Evolutionary conservation across 2,888 invertebrate genomes (phyloP).

Genomic region (Phortica magna): DNA sequence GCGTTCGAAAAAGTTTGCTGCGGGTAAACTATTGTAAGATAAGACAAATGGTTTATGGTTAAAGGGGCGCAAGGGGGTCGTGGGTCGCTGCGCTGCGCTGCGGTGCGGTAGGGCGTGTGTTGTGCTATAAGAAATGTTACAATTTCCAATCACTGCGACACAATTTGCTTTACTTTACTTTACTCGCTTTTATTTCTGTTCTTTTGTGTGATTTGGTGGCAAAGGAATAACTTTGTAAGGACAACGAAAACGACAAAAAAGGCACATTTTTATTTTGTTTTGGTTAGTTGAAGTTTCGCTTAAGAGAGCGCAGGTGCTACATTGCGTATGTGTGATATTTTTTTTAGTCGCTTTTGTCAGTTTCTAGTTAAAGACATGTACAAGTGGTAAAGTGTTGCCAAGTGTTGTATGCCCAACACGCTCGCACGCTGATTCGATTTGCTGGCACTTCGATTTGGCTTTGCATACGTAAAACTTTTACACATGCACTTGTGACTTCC

Average conservation of each 20-base stretch:
- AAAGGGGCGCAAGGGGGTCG: not conserved
- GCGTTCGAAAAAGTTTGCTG: constrained; percentile 54
- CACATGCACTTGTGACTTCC: not conserved
- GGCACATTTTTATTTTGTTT: not conserved
- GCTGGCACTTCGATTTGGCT: constrained; percentile 50
- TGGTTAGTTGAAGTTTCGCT: constrained; percentile 33
- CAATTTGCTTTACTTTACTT: constrained; percentile 44
- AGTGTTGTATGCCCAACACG: constrained; percentile 37
- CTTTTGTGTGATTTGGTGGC: not conserved
- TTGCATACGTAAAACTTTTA: constrained; percentile 61
- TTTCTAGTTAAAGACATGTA: not conserved
- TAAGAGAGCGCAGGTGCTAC: constrained; percentile 42
- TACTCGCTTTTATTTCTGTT: not conserved
- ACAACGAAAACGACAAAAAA: not conserved
- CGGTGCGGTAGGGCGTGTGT: not conserved
- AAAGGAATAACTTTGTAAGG: constrained; percentile 7
- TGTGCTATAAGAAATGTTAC: constrained; percentile 53
- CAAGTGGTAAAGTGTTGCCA: constrained; percentile 8
- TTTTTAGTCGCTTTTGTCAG: not conserved
- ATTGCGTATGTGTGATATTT: constrained; percentile 25
- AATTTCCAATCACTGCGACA: constrained; percentile 74
- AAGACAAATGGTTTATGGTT: constrained; percentile 24
- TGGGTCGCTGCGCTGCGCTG: not conserved
- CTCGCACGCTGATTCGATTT: constrained; percentile 63
- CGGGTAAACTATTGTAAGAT: constrained; percentile 24